These are phyloP conservation scores for Agrotis puta DNA, from an alignment of 2,888 invertebrate species.

Conservation along the genomic window DNA sequence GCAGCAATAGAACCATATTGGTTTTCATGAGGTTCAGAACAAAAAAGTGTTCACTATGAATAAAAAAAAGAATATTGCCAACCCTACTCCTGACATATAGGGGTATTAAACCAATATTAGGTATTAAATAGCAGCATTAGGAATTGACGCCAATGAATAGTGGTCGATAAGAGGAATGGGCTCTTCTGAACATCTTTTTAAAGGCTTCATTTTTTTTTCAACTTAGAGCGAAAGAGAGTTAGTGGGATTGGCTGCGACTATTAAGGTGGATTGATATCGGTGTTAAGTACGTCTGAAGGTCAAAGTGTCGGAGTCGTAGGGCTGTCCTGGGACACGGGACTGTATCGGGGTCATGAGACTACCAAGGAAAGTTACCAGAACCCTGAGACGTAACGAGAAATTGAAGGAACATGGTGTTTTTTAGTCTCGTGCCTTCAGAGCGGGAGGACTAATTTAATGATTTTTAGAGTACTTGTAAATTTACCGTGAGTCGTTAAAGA, in stretches of 20 bases:
- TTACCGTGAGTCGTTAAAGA: too few species aligned
- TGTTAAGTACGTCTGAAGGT: constrained; percentile 12
- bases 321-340: too few species aligned
- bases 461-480: too few species aligned
- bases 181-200: constrained; percentile 39
- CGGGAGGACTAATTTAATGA: too few species aligned
- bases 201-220: constrained; percentile 19
- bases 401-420: too few species aligned
- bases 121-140: constrained; percentile 78
- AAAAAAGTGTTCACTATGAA: background rate
- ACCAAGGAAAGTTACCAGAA: too few species aligned
- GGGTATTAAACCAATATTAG: constrained; percentile 77
- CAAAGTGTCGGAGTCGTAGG: too few species aligned
- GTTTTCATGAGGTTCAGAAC: too few species aligned
- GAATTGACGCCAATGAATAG: constrained; percentile 66
- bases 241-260: constrained; percentile 22
- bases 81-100: constrained; percentile 60
- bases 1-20: too few species aligned
- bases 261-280: constrained; percentile 39
- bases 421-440: too few species aligned
- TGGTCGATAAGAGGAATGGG: constrained; percentile 57
- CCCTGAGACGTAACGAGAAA: too few species aligned
- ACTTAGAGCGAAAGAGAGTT: constrained; percentile 16
- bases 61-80: constrained; percentile 29
- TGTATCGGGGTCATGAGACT: too few species aligned